Percentiles rank a stretch among this genome's conserved stretches.
Evolutionary conservation across 2,113 vertebrate genomes (phyloP).

Genomic region (Rhagologus leucostigma): DNA sequence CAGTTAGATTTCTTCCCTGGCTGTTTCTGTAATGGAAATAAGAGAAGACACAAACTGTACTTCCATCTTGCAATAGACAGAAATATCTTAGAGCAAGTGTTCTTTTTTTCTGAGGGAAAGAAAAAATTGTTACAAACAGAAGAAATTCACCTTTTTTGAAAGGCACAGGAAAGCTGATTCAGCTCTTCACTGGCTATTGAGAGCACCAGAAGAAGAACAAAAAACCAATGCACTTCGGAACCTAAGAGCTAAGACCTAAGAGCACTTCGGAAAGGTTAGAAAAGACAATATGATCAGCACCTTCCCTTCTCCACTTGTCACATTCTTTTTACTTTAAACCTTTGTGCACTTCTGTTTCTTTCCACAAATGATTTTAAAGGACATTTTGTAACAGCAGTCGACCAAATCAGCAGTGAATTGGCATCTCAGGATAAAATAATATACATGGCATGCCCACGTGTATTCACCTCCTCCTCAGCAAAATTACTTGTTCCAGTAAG

Average conservation of each 20-base stretch:
- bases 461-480: not conserved
- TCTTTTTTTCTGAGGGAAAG: not conserved
- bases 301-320: not conserved
- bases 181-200: not conserved
- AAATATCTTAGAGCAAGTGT: not conserved
- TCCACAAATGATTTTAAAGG: not conserved
- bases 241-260: not conserved
- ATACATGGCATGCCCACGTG: not conserved
- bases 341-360: not conserved
- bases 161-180: not conserved
- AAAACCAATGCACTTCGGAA: not conserved
- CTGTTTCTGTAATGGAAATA: conserved; percentile 27
- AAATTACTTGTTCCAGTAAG: not conserved
- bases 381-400: not conserved
- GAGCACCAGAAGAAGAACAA: not conserved
- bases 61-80: not conserved
- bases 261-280: not conserved
- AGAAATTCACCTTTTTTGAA: not conserved
- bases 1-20: conserved; percentile 59
- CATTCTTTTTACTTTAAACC: not conserved
- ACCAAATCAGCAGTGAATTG: not conserved
- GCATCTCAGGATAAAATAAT: not conserved
- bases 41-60: not conserved
- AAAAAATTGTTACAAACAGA: not conserved
- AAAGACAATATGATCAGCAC: not conserved